These are phyloP conservation scores for Epinephelus coioides DNA, from an alignment of 2,797 vertebrate genomes.

Conservation along the genomic window DNA sequence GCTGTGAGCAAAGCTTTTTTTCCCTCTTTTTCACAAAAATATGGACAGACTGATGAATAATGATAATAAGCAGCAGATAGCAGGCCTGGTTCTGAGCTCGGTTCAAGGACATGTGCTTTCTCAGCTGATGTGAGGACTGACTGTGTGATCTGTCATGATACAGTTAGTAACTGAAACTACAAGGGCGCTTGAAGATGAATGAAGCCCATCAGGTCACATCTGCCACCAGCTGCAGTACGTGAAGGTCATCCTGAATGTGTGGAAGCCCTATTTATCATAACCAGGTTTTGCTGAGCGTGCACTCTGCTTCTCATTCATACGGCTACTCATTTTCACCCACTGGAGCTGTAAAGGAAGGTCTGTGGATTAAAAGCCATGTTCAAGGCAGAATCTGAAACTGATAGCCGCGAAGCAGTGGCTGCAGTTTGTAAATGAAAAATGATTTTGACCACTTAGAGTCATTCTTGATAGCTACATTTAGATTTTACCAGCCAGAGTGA, in stretches of 20 bases:
- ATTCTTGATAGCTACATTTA: background rate
- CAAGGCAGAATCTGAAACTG: conserved; percentile 1
- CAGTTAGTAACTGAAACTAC: background rate
- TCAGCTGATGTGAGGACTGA: background rate
- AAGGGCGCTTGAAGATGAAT: conserved; percentile 36
- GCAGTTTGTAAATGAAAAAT: background rate
- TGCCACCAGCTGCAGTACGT: background rate
- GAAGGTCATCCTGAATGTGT: conserved; percentile 6
- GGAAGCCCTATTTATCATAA: background rate
- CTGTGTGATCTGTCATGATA: conserved; percentile 1
- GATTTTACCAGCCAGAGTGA: background rate
- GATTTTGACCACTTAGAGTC: background rate
- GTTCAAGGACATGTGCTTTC: conserved; percentile 1
- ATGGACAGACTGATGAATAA: background rate
- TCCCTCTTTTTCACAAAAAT: no score
- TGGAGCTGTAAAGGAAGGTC: conserved; percentile 14
- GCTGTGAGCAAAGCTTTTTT: background rate
- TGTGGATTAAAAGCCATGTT: conserved; percentile 21
- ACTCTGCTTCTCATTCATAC: conserved; percentile 9
- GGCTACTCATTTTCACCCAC: conserved; percentile 12
- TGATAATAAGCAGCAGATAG: background rate
- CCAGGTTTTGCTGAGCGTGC: conserved; percentile 22
- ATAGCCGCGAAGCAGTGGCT: background rate
- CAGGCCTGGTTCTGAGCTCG: background rate
- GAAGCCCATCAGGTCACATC: conserved; percentile 21